These are phyloP conservation scores for Sminthurides bifidus DNA, from an alignment of 1,140 invertebrate genomes.

Conservation along the genomic window DNA sequence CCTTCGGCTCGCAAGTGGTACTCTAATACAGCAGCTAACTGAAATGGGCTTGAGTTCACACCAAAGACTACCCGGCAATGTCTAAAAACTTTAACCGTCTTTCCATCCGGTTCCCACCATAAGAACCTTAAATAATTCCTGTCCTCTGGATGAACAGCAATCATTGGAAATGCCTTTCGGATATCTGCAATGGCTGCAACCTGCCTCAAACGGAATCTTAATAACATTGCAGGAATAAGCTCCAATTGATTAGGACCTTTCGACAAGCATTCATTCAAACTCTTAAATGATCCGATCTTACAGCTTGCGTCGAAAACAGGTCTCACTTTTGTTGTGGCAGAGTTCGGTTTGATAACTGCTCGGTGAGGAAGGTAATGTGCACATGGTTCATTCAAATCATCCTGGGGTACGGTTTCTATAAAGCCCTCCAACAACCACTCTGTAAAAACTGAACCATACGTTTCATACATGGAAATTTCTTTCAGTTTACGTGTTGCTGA, in stretches of 20 bases:
- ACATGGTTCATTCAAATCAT: not conserved
- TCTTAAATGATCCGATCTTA: conserved; percentile 29
- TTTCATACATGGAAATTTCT: not conserved
- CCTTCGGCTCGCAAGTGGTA: too few relatives aligned
- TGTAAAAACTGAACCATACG: conserved; percentile 10
- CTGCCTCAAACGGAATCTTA: conserved; percentile 19
- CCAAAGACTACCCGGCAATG: conserved; percentile 18
- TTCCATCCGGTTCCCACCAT: conserved; percentile 31
- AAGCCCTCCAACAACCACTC: conserved; percentile 26
- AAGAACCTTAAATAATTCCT: conserved; percentile 34
- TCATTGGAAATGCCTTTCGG: conserved; percentile 31
- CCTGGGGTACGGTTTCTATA: conserved; percentile 5
- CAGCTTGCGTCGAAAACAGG: conserved; percentile 32
- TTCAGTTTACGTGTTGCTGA: not conserved
- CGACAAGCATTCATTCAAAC: conserved; percentile 36
- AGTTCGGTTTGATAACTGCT: conserved; percentile 21
- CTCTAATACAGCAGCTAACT: not conserved
- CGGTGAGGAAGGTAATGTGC: conserved; percentile 30
- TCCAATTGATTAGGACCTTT: conserved; percentile 33
- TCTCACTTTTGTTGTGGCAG: conserved; percentile 20
- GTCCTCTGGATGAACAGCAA: conserved; percentile 5
- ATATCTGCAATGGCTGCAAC: conserved; percentile 31
- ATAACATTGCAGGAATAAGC: conserved; percentile 16
- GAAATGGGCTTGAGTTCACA: conserved; percentile 16
- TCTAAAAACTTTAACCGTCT: conserved; percentile 2